These are phyloP conservation scores for Ailurus styani DNA, from an alignment of 2,113 vertebrate species.

Conservation along the genomic window DNA sequence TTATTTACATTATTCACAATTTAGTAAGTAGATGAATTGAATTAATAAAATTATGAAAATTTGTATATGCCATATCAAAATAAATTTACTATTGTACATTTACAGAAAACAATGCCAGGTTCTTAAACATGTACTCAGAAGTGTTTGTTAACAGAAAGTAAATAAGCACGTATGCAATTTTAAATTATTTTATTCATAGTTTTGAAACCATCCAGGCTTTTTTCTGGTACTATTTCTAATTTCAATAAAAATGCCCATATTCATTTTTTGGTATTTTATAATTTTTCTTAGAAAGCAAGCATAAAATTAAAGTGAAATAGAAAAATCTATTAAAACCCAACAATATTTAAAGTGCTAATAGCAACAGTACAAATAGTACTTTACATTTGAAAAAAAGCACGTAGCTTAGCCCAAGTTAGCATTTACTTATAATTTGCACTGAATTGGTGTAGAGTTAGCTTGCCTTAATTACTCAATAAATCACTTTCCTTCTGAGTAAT, in stretches of 20 bases:
- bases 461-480: constrained; percentile 39
- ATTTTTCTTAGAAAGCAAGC: constrained; percentile 16
- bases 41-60: neutral
- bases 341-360: neutral
- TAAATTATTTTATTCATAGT: neutral
- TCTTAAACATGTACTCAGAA: neutral
- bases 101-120: neutral
- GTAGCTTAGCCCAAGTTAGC: neutral
- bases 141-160: neutral
- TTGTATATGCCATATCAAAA: neutral
- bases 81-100: neutral
- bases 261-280: neutral
- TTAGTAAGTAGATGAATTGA: neutral
- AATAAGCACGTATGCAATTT: neutral
- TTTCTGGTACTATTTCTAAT: neutral
- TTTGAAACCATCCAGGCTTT: neutral
- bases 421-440: neutral
- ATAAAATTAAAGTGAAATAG: neutral
- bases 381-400: neutral
- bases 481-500: constrained; percentile 37
- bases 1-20: neutral
- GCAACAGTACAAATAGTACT: neutral
- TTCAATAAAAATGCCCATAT: neutral
- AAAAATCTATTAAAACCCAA: neutral
- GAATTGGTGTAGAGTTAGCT: neutral